Evolutionary conservation across 2,113 vertebrate species (phyloP).

Genomic region (Rhinolophus sinicus): DNA sequence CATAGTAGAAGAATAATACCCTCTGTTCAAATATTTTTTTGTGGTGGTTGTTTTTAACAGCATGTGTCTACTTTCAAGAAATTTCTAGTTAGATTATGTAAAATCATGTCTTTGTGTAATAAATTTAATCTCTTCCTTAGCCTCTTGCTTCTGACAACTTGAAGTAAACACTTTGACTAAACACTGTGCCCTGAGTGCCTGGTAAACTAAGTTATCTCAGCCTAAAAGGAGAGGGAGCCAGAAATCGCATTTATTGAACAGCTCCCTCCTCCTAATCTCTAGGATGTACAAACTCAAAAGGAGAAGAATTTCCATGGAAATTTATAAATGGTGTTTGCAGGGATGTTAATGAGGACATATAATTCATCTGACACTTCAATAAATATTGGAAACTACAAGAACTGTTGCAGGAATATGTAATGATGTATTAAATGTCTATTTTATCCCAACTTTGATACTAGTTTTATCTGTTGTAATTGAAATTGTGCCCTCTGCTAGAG

Average conservation of each 20-base stretch:
- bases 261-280: not conserved
- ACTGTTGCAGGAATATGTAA: not conserved
- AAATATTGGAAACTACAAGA: constrained; percentile 38
- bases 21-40: not conserved
- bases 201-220: constrained; percentile 65
- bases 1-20: not conserved
- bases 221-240: constrained; percentile 36
- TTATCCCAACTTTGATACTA: not conserved
- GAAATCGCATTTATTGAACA: constrained; percentile 60
- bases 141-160: constrained; percentile 70
- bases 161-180: constrained; percentile 72
- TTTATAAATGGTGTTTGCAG: constrained; percentile 51
- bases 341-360: constrained; percentile 29
- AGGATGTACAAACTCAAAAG: constrained; percentile 37
- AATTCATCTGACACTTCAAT: constrained; percentile 47
- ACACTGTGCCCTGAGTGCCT: constrained; percentile 12
- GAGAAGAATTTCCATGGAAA: constrained; percentile 43
- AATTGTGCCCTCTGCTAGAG: not conserved
- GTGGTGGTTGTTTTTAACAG: constrained; percentile 21
- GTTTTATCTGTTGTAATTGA: constrained; percentile 32
- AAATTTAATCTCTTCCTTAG: constrained; percentile 69
- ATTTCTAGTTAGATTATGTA: constrained; percentile 68
- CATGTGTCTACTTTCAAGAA: constrained; percentile 47
- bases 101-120: constrained; percentile 61
- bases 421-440: constrained; percentile 14